Conservation (phyloP, 2,797 vertebrate species). For the Halcyon smyrnensis region DNA sequence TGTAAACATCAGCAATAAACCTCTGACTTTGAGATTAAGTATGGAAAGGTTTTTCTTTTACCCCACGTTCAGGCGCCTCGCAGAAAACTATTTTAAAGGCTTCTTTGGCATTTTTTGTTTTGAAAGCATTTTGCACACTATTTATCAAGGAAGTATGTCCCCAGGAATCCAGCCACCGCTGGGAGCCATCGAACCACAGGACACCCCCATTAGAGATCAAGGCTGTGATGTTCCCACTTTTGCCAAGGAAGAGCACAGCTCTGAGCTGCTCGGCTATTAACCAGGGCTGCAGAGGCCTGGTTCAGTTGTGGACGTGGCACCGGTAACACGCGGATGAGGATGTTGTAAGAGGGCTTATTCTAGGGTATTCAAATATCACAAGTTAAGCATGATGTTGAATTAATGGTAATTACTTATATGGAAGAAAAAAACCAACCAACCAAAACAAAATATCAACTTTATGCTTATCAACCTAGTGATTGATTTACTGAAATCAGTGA, state of each 20-base stretch:
- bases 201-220: background rate
- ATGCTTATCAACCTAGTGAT: background rate
- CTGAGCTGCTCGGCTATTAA: background rate
- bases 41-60: background rate
- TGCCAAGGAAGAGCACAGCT: background rate
- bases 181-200: background rate
- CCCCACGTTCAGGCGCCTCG: background rate
- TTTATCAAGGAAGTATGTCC: background rate
- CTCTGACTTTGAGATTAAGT: conserved; percentile 32
- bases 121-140: background rate
- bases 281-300: background rate
- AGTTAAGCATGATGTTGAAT: background rate
- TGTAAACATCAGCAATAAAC: conserved; percentile 64
- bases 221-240: background rate
- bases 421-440: background rate
- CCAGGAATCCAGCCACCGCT: background rate
- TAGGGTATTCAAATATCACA: background rate
- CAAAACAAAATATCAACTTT: background rate
- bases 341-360: background rate
- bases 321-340: background rate
- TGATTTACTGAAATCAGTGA: background rate
- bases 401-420: background rate
- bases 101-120: background rate
- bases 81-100: background rate
- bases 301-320: background rate